Evolutionary conservation across 2,113 vertebrate genomes (phyloP), one percentile per base, ranked within the genome.

Genomic region (Hyperoodon ampullatus): DNA sequence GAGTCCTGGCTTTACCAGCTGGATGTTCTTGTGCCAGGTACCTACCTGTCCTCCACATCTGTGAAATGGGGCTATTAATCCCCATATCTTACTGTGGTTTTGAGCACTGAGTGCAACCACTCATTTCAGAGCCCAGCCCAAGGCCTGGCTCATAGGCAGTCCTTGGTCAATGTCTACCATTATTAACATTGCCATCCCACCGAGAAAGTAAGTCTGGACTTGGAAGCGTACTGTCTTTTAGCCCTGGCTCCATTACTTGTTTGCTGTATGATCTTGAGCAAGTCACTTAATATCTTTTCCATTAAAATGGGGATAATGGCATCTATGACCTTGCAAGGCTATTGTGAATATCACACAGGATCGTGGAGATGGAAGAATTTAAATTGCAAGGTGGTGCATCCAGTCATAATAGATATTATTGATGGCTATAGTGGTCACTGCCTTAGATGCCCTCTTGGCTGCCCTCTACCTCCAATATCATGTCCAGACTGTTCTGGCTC

Each of bases 371-470:
- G 33, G 70, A 50, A 42, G 77, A 50, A 35, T 60, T 77, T 47
- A 33, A 30, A 23, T 4, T 19, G 26, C 33, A 75, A 90, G 86
- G 14, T 42, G 19, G 14, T 35, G 19, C 15, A 1, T 11, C 26
- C 3, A 6, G 66, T 50, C 78, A 68, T 68, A 8, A n/a, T 0
- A 14, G 30, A 16, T 47, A 5, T 39, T 12, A 24, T 14, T 0
- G 30, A 15, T 30, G 44, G 14, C 80, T 18, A 0, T 1, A 2
- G 60, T 9, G 0, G 12, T 30, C 0, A 1, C 16, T 4, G 26
- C 42, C 42, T 42, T 24, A 1, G 9, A 1, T 0, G 15, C 18
- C 28, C 13, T n/a, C 4, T 6, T 1, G 21, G n/a, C 53, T 16
- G 2, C 21, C 23, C 50, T 81, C 68, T 23, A 24, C 47, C 21